These are phyloP conservation scores for Theristicus caerulescens DNA, from an alignment of 2,113 vertebrate genomes.

Conservation along the genomic window DNA sequence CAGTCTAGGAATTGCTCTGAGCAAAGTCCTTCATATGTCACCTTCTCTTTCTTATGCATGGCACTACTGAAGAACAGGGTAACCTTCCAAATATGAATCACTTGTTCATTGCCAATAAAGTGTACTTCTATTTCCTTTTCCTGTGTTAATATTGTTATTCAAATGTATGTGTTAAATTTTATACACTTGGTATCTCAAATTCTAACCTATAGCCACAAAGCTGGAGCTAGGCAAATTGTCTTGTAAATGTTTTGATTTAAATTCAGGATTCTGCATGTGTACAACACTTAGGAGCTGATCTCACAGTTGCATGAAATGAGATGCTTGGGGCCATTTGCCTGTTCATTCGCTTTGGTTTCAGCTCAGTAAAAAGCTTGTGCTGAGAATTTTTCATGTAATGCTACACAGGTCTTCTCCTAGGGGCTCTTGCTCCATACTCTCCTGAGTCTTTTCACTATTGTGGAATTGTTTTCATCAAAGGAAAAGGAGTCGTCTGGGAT, in stretches of 20 bases:
- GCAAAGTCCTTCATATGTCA: conserved; percentile 21
- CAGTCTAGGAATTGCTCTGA: background rate
- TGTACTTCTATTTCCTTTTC: conserved; percentile 13
- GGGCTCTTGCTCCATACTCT: background rate
- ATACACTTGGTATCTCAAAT: background rate
- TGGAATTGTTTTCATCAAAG: background rate
- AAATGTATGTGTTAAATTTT: conserved; percentile 31
- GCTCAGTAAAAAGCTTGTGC: background rate
- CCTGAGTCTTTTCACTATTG: background rate
- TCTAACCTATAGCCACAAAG: background rate
- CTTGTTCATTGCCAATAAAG: conserved; percentile 18
- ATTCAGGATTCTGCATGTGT: background rate
- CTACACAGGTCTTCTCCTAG: background rate
- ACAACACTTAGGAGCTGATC: background rate
- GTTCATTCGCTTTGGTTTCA: conserved; percentile 22
- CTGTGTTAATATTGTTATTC: conserved; percentile 25
- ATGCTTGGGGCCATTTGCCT: background rate
- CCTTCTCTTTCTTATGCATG: conserved; percentile 18
- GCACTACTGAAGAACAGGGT: conserved; percentile 31
- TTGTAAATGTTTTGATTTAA: conserved; percentile 8
- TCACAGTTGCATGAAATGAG: conserved; percentile 17
- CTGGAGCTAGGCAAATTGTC: background rate
- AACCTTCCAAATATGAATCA: conserved; percentile 38
- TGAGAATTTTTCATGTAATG: background rate
- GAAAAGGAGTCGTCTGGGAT: background rate